phyloP scores from a whole-genome alignment of 2,113 vertebrate genomes.

The Xenopus tropicalis region DNA sequence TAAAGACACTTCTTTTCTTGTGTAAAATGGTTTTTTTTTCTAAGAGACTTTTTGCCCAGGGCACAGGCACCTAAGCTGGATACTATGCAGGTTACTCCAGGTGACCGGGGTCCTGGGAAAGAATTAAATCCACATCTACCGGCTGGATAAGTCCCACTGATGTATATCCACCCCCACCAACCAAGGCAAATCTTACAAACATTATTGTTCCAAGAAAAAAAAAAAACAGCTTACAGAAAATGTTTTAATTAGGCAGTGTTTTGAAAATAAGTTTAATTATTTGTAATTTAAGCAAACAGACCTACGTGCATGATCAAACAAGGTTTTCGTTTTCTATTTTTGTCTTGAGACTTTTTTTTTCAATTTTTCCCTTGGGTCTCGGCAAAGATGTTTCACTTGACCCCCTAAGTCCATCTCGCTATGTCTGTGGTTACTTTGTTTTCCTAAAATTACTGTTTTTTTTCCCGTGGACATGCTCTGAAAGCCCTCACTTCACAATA shows the following conservation, averaged over 20 bases:
- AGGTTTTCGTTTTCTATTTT: constrained; percentile 6
- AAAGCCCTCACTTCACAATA: constrained; percentile 23
- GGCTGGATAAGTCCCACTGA: too few species aligned
- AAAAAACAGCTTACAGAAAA: background rate
- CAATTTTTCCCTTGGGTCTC: constrained; percentile 14
- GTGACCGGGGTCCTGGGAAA: background rate
- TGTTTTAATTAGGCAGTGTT: background rate
- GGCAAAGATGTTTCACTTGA: constrained; percentile 32
- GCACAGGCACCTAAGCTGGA: too few species aligned
- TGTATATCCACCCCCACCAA: too few species aligned
- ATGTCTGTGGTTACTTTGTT: constrained; percentile 37
- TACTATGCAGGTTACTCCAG: background rate
- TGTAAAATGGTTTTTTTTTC: too few species aligned
- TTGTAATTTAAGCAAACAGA: background rate
- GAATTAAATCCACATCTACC: background rate
- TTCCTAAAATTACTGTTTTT: constrained; percentile 33
- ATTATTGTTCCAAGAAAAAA: too few species aligned
- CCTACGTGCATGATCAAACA: background rate
- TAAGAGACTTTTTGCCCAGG: too few species aligned
- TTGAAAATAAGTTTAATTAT: background rate
- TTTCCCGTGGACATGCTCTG: constrained; percentile 18
- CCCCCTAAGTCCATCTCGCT: constrained; percentile 26
- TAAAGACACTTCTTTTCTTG: too few species aligned
- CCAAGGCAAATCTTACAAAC: too few species aligned
- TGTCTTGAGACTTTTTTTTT: constrained; percentile 4